phyloP scores from a whole-genome alignment of 2,797 vertebrate species.

The Brachymystax lenok region DNA sequence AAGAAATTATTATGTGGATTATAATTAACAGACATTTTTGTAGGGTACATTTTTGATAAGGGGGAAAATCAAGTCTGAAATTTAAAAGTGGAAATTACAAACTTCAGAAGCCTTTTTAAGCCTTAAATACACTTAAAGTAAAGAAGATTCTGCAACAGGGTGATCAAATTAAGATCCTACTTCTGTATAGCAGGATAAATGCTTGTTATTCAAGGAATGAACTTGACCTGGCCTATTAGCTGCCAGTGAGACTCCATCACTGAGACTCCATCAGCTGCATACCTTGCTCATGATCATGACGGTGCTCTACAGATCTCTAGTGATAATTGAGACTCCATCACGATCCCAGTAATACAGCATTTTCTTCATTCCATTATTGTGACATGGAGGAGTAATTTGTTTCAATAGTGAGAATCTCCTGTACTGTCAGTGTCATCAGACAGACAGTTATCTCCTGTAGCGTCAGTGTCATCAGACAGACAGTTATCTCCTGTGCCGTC shows the following conservation, averaged over 20 bases:
- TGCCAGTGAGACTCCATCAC: no score
- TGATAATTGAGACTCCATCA: neutral
- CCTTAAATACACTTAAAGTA: no score
- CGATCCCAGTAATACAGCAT: no score
- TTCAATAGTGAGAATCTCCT: neutral
- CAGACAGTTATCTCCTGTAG: neutral
- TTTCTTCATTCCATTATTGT: no score
- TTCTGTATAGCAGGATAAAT: neutral
- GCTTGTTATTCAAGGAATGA: neutral
- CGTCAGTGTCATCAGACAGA: neutral
- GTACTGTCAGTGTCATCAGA: neutral
- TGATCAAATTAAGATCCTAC: neutral
- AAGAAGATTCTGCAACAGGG: no score
- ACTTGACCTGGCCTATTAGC: neutral
- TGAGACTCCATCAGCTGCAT: neutral
- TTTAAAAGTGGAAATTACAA: no score
- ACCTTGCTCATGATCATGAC: neutral
- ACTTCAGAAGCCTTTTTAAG: no score
- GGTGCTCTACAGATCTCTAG: neutral
- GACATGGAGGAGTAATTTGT: no score
- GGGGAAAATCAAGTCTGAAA: no score
- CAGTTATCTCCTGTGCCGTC: no score
- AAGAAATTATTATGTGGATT: neutral
- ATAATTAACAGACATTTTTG: no score
- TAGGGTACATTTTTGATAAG: no score